These are phyloP conservation scores for Drosophila bocqueti DNA, from an alignment of 1,140 invertebrate genomes.

Conservation along the genomic window DNA sequence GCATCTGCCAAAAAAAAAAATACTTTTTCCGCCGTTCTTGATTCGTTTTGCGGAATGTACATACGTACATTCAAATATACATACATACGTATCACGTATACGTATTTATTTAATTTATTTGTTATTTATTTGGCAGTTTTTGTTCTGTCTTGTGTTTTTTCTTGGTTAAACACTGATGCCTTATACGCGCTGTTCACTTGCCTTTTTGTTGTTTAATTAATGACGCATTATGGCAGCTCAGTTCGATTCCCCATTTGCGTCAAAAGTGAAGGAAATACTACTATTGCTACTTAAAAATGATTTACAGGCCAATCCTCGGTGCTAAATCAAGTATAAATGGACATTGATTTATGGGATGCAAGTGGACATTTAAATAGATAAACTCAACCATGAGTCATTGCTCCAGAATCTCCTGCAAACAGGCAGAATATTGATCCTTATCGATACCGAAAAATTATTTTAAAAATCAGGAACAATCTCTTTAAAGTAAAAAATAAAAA, in stretches of 20 bases:
- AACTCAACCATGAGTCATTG: neutral
- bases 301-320: conserved; percentile 7
- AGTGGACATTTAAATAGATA: conserved; percentile 2
- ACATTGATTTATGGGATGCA: conserved; percentile 26
- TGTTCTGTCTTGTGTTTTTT: conserved; percentile 19
- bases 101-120: conserved; percentile 80
- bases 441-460: neutral
- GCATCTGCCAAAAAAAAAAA: conserved; percentile 65
- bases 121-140: conserved; percentile 76
- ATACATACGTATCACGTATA: conserved; percentile 10
- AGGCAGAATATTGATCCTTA: neutral
- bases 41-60: conserved; percentile 12
- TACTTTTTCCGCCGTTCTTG: conserved; percentile 31
- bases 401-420: neutral
- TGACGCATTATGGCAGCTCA: conserved; percentile 66
- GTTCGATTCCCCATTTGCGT: conserved; percentile 60
- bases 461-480: neutral
- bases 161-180: conserved; percentile 52
- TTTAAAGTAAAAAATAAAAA: neutral
- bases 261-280: conserved; percentile 49
- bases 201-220: conserved; percentile 68
- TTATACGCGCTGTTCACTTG: conserved; percentile 42
- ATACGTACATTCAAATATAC: neutral
- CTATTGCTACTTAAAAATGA: conserved; percentile 40
- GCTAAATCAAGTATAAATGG: conserved; percentile 4